Evolutionary conservation across 2,888 invertebrate genomes (phyloP).

Genomic region (Metalampra italica): DNA sequence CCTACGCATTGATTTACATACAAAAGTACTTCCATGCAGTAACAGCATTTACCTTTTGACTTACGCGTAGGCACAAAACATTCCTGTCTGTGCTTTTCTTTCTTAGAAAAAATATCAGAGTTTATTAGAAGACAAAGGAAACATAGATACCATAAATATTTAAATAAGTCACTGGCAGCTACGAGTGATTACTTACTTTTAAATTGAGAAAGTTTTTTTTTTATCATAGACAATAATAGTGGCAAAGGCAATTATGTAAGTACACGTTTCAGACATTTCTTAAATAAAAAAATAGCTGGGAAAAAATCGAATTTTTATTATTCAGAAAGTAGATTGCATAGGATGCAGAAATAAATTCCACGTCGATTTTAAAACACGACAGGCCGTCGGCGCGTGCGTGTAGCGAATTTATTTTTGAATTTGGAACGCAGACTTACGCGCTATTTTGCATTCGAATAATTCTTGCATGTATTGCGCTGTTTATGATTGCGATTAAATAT

Average conservation of each 20-base stretch:
- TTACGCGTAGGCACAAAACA: constrained; percentile 64
- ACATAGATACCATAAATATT: background rate
- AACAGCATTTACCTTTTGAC: constrained; percentile 48
- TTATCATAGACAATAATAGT: no score
- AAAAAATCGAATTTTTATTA: no score
- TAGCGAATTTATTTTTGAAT: constrained; percentile 77
- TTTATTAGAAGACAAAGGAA: background rate
- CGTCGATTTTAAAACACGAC: constrained; percentile 71
- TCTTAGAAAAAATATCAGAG: constrained; percentile 2
- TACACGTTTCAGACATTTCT: no score
- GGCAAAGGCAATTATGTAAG: no score
- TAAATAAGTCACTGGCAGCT: no score
- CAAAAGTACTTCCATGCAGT: constrained; percentile 68
- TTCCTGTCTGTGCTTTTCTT: constrained; percentile 26
- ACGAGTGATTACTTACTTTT: background rate
- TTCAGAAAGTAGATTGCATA: constrained; percentile 27
- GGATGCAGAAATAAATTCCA: constrained; percentile 31
- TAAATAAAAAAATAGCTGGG: no score
- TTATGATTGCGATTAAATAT: background rate
- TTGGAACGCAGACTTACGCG: constrained; percentile 75
- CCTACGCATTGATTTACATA: constrained; percentile 76
- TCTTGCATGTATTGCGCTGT: constrained; percentile 42
- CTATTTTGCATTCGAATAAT: constrained; percentile 65
- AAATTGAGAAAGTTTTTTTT: background rate
- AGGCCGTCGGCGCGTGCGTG: constrained; percentile 55